A percentile compares a stretch with the other conserved stretches of the same genome.
These are phyloP conservation scores for Scomber colias DNA, from an alignment of 2,113 vertebrate genomes.

Conservation along the genomic window DNA sequence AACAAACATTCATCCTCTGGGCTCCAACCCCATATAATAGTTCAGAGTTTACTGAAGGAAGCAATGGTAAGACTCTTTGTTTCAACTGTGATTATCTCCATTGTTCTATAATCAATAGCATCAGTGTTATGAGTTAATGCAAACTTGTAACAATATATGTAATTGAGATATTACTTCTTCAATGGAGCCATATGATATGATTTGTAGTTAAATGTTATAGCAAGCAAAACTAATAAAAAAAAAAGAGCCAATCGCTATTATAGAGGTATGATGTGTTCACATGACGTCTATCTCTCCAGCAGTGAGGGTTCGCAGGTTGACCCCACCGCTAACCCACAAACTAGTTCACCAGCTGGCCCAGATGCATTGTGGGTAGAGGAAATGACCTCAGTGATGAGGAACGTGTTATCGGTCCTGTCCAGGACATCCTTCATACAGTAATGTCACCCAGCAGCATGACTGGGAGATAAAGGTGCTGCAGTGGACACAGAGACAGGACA, in stretches of 20 bases:
- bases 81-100: no score
- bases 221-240: no score
- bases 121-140: no score
- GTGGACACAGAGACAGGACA: conserved; percentile 28
- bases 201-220: no score
- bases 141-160: no score
- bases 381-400: conserved; percentile 66
- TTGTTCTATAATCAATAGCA: no score
- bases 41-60: no score
- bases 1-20: no score
- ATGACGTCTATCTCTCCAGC: neutral
- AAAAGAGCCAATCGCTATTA: neutral
- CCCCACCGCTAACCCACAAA: conserved; percentile 33
- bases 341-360: conserved; percentile 58
- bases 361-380: conserved; percentile 66
- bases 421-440: conserved; percentile 67
- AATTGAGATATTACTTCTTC: no score
- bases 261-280: neutral
- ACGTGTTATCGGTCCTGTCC: conserved; percentile 65
- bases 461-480: conserved; percentile 51
- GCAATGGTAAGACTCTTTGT: no score
- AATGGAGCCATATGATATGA: no score
- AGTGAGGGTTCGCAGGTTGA: conserved; percentile 8
- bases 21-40: no score
- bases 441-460: conserved; percentile 59